A percentile compares a stretch with the other conserved stretches of the same genome.
These are phyloP conservation scores for Tragelaphus imberbis DNA, from an alignment of 2,113 vertebrate genomes.

Conservation along the genomic window DNA sequence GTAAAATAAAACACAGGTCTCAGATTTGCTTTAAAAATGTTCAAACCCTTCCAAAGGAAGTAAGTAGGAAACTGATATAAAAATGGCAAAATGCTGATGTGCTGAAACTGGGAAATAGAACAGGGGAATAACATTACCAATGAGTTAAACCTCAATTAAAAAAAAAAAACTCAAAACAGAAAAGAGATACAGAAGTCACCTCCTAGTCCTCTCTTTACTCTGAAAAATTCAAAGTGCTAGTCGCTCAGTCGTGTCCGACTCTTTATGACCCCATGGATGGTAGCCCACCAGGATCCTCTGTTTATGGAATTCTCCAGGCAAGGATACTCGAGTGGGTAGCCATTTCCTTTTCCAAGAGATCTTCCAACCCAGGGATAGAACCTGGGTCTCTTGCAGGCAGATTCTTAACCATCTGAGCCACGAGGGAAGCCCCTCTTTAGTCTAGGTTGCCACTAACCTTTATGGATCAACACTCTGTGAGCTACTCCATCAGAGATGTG, in stretches of 20 bases:
- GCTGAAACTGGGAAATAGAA: neutral
- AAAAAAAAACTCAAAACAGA: neutral
- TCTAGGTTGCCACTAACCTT: neutral
- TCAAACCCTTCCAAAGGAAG: neutral
- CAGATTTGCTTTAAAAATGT: neutral
- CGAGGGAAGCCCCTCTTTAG: neutral
- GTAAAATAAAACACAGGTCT: neutral
- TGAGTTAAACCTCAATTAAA: neutral
- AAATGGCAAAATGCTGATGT: neutral
- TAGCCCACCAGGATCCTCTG: neutral
- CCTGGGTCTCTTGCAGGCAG: neutral
- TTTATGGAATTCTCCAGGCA: neutral
- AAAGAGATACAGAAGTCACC: neutral
- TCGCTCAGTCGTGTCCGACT: neutral
- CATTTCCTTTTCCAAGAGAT: neutral
- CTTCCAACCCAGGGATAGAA: neutral
- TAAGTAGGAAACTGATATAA: neutral
- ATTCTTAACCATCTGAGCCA: neutral
- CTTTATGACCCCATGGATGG: neutral
- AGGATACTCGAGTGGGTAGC: neutral
- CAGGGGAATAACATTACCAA: neutral
- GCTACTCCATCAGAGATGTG: neutral
- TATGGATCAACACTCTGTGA: neutral
- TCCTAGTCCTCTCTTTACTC: neutral
- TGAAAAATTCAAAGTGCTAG: neutral